Base-by-base conservation (phyloP, 2,797 vertebrate species). In the Argentina silus region DNA sequence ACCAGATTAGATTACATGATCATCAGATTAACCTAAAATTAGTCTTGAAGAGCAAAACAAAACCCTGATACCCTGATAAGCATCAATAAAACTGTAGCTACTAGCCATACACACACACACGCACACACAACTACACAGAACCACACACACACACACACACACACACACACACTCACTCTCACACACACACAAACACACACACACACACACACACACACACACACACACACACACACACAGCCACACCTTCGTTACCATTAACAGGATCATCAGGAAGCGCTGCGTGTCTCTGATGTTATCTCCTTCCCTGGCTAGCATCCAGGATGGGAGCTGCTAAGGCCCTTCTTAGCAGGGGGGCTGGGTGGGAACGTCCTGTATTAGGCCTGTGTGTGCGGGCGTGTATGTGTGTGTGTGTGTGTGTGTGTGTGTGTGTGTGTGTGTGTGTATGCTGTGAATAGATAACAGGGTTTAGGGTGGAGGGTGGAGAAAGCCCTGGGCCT, bases 21-120 rank as follows among this genome's bases (percentile, higher is more conserved):
- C 60, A 73, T 67, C 27, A 75, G 76, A 76, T 69, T 79, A 84
- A 81, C 81, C 64, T 72, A 71, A 76, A 73, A 73, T 70, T 67
- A 74, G 77, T 63, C 50, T 55, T 71, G 66, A 73, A 76, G 76
- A 73, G 61, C 65, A 61, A 72, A n/a, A 59, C 60, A 55, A 19
- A 47, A 50, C 42, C 43, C 48, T 51, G 36, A 21, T 36, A 8
- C 53, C 9, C 36, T 14, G 71, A 77, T 72, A 64, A 53, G 47
- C 2, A 51, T 51, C 53, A 48, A 21, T 23, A 55, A 70, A 57
- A 47, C 27, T 36, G 27, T 36, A 36, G 27, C 27, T 36, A 36
- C 27, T 36, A 36, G 27, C 27, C 27, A 36, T 36, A 36, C 43
- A 55, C 45, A 67, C 7, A 45, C 5, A 60, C 27, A 69, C 23